Conservation (phyloP, 2,113 vertebrate genomes). For the Zosterops japonicus region DNA sequence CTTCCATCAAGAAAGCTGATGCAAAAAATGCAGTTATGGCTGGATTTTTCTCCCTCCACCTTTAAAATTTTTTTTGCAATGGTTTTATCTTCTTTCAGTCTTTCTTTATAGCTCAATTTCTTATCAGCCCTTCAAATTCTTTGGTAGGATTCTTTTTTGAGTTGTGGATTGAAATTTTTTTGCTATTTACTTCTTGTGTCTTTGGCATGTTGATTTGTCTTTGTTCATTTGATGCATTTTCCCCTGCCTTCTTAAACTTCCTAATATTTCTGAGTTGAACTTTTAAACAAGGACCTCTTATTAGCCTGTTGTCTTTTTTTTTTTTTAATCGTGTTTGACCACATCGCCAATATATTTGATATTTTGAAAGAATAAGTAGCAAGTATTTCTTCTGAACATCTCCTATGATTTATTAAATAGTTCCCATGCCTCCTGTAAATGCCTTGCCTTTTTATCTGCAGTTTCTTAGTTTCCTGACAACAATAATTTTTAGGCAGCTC, state of each 20-base stretch:
- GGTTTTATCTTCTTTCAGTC: neutral
- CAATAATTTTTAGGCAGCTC: neutral
- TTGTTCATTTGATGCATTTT: neutral
- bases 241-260: neutral
- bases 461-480: neutral
- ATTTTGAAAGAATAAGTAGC: neutral
- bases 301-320: neutral
- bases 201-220: neutral
- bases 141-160: neutral
- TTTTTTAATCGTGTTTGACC: rapidly evolving
- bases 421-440: neutral
- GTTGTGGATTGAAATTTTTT: neutral
- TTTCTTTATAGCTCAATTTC: constrained; percentile 33
- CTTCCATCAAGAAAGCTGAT: constrained; percentile 1
- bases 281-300: neutral
- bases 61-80: neutral
- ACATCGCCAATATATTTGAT: neutral
- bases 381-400: neutral
- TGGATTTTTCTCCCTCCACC: neutral
- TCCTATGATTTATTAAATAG: neutral
- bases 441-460: neutral
- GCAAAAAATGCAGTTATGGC: neutral
- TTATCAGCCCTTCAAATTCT: neutral
- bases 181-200: neutral
- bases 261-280: neutral